phyloP scores from a whole-genome alignment of 2,888 invertebrate species.

The Brenthis daphne region DNA sequence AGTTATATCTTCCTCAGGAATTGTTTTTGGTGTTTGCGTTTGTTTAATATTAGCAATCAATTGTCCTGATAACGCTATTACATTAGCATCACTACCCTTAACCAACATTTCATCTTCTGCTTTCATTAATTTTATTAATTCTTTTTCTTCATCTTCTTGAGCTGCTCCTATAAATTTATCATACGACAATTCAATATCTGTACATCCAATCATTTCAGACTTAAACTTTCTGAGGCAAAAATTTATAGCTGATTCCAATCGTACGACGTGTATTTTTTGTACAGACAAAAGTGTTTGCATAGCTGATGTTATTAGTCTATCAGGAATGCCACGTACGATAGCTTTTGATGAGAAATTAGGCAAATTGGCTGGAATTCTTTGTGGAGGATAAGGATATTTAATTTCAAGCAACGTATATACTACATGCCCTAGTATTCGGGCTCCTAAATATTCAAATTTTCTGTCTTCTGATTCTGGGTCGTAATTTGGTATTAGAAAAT shows the following conservation, averaged over 20 bases:
- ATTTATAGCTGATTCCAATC: slow-evolving; percentile 79
- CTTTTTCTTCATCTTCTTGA: slow-evolving; percentile 59
- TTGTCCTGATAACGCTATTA: slow-evolving; percentile 51
- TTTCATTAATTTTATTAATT: slow-evolving; percentile 65
- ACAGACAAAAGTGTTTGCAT: slow-evolving; percentile 69
- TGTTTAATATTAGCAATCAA: slow-evolving; percentile 69
- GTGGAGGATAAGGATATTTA: slow-evolving; percentile 71
- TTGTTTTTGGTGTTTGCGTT: slow-evolving; percentile 83
- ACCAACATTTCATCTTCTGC: slow-evolving; percentile 54
- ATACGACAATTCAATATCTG: slow-evolving; percentile 73
- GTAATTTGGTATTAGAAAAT: slow-evolving; percentile 68
- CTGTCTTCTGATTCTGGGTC: slow-evolving; percentile 68
- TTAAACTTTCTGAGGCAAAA: slow-evolving; percentile 81
- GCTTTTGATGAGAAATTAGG: slow-evolving; percentile 65
- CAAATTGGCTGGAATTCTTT: slow-evolving; percentile 59
- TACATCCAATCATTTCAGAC: slow-evolving; percentile 75
- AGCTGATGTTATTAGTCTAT: slow-evolving; percentile 60
- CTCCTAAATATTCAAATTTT: slow-evolving; percentile 70
- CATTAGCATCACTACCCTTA: slow-evolving; percentile 55
- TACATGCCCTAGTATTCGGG: slow-evolving; percentile 73
- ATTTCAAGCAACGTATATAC: slow-evolving; percentile 77
- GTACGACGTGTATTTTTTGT: slow-evolving; percentile 67
- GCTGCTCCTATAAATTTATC: slow-evolving; percentile 61
- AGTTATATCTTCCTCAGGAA: slow-evolving; percentile 81
- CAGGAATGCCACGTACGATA: slow-evolving; percentile 70